Percentiles rank a stretch among this genome's conserved stretches.
Evolutionary conservation across 2,888 invertebrate genomes (phyloP).

Genomic region (Tiliacea aurago): DNA sequence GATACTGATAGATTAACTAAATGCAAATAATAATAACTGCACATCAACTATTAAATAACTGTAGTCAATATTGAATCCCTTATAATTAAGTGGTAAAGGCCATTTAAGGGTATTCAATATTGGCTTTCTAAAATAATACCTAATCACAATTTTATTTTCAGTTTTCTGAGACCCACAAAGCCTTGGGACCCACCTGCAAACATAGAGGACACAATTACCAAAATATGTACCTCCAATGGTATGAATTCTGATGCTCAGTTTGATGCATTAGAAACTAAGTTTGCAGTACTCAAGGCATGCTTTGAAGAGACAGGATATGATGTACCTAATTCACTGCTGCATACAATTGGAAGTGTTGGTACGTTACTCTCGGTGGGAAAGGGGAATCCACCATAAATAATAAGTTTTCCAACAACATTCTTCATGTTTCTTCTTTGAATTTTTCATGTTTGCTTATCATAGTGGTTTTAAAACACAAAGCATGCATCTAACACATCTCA

Average conservation of each 20-base stretch:
- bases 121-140: not conserved
- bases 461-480: not conserved
- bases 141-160: slow-evolving; percentile 75
- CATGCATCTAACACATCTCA: not conserved
- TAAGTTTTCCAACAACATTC: not conserved
- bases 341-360: slow-evolving; percentile 93
- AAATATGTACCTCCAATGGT: slow-evolving; percentile 91
- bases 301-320: slow-evolving; percentile 93
- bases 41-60: not conserved
- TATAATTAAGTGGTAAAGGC: not conserved
- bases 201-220: slow-evolving; percentile 91
- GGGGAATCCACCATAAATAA: not conserved
- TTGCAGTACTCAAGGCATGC: slow-evolving; percentile 93
- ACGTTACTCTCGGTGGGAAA: slow-evolving; percentile 66
- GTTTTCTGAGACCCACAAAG: slow-evolving; percentile 94
- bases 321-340: slow-evolving; percentile 96
- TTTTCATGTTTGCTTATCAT: not conserved
- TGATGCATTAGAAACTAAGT: slow-evolving; percentile 91
- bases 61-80: not conserved
- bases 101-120: not conserved
- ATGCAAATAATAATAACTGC: not conserved
- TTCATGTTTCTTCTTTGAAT: not conserved
- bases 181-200: slow-evolving; percentile 94
- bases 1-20: not conserved
- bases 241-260: slow-evolving; percentile 84